Evolutionary conservation across 92 coral and sea anemone species (phyloP).

Genomic region (Actinernus sp.): DNA sequence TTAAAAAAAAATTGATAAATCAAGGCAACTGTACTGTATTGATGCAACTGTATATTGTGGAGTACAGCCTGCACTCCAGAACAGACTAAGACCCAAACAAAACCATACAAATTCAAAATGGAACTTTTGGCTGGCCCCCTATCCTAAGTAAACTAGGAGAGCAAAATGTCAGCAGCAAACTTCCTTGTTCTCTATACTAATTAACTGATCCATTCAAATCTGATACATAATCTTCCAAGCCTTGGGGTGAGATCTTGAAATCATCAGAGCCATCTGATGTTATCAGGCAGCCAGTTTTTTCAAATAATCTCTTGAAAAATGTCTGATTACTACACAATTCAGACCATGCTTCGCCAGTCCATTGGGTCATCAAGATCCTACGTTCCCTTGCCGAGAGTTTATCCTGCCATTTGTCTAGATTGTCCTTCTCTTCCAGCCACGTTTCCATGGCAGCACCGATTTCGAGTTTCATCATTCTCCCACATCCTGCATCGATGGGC

Average conservation of each 20-base stretch:
- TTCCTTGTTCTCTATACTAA: slow-evolving; percentile 32
- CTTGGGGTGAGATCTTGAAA: slow-evolving; percentile 29
- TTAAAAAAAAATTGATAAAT: slow-evolving; percentile 23
- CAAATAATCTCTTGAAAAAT: slow-evolving; percentile 28
- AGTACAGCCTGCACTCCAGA: slow-evolving; percentile 20
- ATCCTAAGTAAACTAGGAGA: slow-evolving; percentile 28
- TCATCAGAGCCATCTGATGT: slow-evolving; percentile 48
- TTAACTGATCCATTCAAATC: slow-evolving; percentile 32
- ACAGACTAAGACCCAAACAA: slow-evolving; percentile 19
- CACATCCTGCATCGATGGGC: too few species aligned
- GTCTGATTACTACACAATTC: slow-evolving; percentile 15
- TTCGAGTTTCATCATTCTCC: too few species aligned
- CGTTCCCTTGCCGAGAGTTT: too few species aligned
- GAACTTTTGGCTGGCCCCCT: slow-evolving; percentile 28
- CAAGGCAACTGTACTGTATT: slow-evolving; percentile 39
- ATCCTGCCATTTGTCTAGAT: too few species aligned
- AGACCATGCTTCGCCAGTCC: slow-evolving; percentile 30
- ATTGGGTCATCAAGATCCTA: slow-evolving; percentile 10
- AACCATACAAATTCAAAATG: slow-evolving; percentile 18
- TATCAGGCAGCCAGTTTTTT: slow-evolving; percentile 20
- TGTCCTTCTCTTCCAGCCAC: too few species aligned
- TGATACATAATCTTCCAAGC: slow-evolving; percentile 25
- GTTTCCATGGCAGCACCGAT: too few species aligned
- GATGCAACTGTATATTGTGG: slow-evolving; percentile 34
- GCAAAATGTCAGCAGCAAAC: slow-evolving; percentile 44